These are phyloP conservation scores for Aporophyla lueneburgensis DNA, from an alignment of 2,888 invertebrate genomes.

Conservation along the genomic window DNA sequence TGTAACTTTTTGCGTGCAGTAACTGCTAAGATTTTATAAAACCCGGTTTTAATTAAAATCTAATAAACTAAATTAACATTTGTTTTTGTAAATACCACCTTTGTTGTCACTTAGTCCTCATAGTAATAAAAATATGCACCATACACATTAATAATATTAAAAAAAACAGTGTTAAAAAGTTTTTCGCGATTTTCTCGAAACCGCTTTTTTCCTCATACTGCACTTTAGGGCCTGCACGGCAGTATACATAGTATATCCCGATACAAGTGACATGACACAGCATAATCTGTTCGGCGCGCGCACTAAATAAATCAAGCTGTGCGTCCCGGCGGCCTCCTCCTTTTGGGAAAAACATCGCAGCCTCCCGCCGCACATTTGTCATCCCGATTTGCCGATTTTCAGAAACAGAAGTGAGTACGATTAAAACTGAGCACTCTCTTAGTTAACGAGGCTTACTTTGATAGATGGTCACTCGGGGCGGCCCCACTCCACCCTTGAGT, in stretches of 20 bases:
- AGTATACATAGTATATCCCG: slow-evolving; percentile 14
- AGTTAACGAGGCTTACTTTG: slow-evolving; percentile 80
- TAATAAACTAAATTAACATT: too few relatives aligned
- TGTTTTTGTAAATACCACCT: too few relatives aligned
- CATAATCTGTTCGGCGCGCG: slow-evolving; percentile 49
- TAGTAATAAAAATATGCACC: too few relatives aligned
- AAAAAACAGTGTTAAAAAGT: too few relatives aligned
- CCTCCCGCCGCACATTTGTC: slow-evolving; percentile 69
- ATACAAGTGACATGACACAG: slow-evolving; percentile 51
- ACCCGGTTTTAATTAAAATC: too few relatives aligned
- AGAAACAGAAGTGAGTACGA: slow-evolving; percentile 71
- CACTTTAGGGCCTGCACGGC: too few relatives aligned
- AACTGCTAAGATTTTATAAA: too few relatives aligned
- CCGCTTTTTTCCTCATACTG: too few relatives aligned
- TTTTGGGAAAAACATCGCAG: slow-evolving; percentile 33
- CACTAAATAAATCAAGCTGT: slow-evolving; percentile 59
- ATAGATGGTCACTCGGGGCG: slow-evolving; percentile 74
- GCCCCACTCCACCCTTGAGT: slow-evolving; percentile 61
- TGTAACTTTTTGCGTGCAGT: too few relatives aligned
- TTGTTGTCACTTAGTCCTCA: too few relatives aligned
- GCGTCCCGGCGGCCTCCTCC: slow-evolving; percentile 20
- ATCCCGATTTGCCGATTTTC: slow-evolving; percentile 70
- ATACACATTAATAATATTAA: too few relatives aligned
- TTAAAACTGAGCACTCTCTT: slow-evolving; percentile 76
- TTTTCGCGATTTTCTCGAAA: too few relatives aligned